phyloP scores from a whole-genome alignment of 2,797 vertebrate species.

The Peromyscus eremicus region DNA sequence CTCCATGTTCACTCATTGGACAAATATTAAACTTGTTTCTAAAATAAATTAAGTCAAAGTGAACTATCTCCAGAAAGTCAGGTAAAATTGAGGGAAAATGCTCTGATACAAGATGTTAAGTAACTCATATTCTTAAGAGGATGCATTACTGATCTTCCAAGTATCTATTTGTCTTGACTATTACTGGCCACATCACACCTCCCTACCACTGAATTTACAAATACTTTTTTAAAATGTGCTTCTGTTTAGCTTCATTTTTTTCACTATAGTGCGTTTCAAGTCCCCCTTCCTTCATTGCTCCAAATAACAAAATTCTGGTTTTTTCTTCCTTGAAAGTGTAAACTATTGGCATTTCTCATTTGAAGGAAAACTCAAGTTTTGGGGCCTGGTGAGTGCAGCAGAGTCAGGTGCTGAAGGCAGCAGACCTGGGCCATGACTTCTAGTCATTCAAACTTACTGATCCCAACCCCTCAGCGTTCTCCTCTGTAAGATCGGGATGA shows the following conservation, averaged over 20 bases:
- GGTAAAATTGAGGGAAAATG: neutral
- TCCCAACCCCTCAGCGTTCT: too few species aligned
- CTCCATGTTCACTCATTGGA: neutral
- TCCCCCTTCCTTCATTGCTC: constrained; percentile 11
- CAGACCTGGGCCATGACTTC: neutral
- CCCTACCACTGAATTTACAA: constrained; percentile 20
- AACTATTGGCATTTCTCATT: neutral
- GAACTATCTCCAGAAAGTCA: neutral
- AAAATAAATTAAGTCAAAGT: neutral
- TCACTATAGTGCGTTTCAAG: neutral
- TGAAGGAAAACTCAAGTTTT: neutral
- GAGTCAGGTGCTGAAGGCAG: neutral
- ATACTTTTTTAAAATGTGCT: neutral
- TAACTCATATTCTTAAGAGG: neutral
- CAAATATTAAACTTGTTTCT: neutral
- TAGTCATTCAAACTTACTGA: neutral
- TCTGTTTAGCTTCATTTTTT: constrained; percentile 19
- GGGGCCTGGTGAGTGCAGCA: neutral
- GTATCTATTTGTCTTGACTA: neutral
- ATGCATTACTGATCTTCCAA: neutral
- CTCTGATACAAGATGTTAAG: neutral
- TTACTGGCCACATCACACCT: neutral
- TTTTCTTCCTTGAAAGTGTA: neutral
- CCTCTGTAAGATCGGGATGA: too few species aligned
- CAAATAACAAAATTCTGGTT: neutral